Evolutionary conservation across 2,797 vertebrate species (phyloP).

Genomic region (Philypnodon macrostomus): DNA sequence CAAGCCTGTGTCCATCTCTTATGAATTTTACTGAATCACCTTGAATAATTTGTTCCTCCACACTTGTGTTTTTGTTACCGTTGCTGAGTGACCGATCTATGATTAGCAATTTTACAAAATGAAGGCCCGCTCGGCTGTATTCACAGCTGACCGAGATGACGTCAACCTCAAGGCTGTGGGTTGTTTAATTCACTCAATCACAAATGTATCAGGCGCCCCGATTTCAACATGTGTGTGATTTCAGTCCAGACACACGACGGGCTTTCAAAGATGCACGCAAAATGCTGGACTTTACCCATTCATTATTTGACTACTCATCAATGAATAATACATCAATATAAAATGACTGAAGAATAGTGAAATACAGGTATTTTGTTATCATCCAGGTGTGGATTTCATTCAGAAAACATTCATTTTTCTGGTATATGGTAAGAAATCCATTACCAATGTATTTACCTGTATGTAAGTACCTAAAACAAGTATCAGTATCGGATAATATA

Average conservation of each 20-base stretch:
- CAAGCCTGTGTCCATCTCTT: constrained; percentile 43
- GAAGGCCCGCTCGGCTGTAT: constrained; percentile 34
- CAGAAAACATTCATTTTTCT: no score
- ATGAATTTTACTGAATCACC: constrained; percentile 55
- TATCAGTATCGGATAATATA: no score
- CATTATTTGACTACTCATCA: background rate
- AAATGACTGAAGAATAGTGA: no score
- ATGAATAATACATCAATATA: no score
- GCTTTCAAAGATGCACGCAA: background rate
- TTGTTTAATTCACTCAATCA: constrained; percentile 44
- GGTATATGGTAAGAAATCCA: no score
- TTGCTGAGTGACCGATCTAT: constrained; percentile 48
- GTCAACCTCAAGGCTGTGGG: constrained; percentile 37
- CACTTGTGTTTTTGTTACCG: constrained; percentile 57
- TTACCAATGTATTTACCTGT: no score
- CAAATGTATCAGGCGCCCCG: constrained; percentile 2
- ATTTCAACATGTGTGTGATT: constrained; percentile 6
- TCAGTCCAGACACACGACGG: background rate
- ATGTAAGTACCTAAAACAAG: no score
- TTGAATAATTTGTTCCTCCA: constrained; percentile 51
- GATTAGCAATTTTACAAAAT: constrained; percentile 57
- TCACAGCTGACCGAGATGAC: constrained; percentile 31
- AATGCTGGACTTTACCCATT: background rate
- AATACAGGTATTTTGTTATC: no score
- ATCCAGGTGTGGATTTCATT: no score